Percentiles rank a stretch among this genome's conserved stretches.
phyloP scores from a whole-genome alignment of 2,797 vertebrate genomes.

The Clarias platycephalus region DNA sequence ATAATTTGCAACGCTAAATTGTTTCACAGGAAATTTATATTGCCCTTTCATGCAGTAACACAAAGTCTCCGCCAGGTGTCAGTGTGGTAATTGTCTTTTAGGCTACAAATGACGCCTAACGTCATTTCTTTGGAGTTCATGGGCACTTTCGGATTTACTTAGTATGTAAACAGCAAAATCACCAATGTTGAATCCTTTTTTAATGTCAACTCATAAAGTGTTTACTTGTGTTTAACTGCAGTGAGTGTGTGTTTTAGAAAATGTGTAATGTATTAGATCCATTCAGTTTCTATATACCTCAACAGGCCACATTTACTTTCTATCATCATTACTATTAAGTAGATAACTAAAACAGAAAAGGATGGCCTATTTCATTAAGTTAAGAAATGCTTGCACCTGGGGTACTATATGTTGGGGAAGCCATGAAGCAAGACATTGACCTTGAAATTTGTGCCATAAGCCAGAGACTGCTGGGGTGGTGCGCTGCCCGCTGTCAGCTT shows the following conservation, averaged over 20 bases:
- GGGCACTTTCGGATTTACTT: background rate
- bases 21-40: background rate
- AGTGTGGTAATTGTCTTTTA: constrained; percentile 1
- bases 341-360: background rate
- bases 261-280: background rate
- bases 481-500: background rate
- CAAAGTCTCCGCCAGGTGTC: constrained; percentile 18
- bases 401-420: background rate
- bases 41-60: background rate
- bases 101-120: background rate
- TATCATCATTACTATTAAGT: background rate
- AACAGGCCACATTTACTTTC: background rate
- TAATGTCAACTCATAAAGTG: background rate
- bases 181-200: no score
- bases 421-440: background rate
- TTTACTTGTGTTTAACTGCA: background rate
- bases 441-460: background rate
- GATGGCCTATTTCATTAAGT: background rate
- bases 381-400: background rate
- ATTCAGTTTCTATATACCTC: background rate
- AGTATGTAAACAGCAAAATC: background rate
- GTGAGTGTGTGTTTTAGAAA: background rate
- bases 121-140: background rate
- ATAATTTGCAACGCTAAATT: background rate
- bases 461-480: background rate